phyloP scores from a whole-genome alignment of 2,888 invertebrate genomes.

The Hydraecia micacea region DNA sequence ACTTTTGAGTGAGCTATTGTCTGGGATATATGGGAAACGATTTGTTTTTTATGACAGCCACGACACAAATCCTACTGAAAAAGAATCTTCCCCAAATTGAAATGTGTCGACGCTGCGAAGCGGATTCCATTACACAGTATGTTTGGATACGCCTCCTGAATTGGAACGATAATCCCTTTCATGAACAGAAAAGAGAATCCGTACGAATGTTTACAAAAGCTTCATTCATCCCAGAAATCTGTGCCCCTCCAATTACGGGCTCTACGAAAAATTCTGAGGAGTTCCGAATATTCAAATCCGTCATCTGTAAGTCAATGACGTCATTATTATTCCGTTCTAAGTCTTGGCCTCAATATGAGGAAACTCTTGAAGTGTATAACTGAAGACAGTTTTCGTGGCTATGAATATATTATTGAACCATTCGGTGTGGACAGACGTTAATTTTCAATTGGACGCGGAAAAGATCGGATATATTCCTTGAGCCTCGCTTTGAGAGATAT shows the following conservation, averaged over 20 bases:
- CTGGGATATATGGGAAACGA: neutral
- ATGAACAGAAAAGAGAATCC: conserved; percentile 26
- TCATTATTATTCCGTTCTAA: conserved; percentile 14
- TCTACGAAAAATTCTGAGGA: conserved; percentile 1
- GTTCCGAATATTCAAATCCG: conserved; percentile 15
- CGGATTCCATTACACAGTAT: conserved; percentile 43
- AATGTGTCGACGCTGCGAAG: conserved; percentile 1
- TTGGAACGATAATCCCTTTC: conserved; percentile 27
- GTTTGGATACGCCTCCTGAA: conserved; percentile 9
- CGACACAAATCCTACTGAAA: neutral
- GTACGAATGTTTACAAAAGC: conserved; percentile 21
- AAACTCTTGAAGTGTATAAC: conserved; percentile 14
- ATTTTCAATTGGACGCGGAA: conserved; percentile 42
- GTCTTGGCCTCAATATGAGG: conserved; percentile 3
- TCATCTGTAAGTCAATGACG: conserved; percentile 16
- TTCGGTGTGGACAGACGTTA: conserved; percentile 15
- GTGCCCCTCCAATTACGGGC: conserved; percentile 11
- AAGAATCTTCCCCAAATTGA: neutral
- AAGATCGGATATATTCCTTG: conserved; percentile 21
- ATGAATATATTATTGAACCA: conserved; percentile 42
- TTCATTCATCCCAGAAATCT: neutral
- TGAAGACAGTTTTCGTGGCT: conserved; percentile 26
- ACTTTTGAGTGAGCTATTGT: neutral
- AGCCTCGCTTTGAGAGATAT: conserved; percentile 21
- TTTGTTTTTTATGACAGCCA: neutral